Evolutionary conservation across 2,113 vertebrate species (phyloP), one percentile per base, ranked within the genome.

Genomic region (Stercorarius parasiticus): DNA sequence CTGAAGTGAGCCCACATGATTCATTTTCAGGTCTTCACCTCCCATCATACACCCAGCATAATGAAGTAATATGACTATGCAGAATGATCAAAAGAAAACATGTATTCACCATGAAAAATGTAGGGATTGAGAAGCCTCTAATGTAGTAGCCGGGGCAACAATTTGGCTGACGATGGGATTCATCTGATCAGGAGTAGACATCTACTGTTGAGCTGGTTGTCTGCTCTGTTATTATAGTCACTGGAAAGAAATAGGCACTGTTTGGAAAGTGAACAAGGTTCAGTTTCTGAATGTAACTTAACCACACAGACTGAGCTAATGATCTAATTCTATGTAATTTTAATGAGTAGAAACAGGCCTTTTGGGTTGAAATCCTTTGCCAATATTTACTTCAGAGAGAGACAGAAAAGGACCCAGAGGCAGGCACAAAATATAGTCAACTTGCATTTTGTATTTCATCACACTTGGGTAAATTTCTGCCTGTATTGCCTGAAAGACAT

Each of bases 161-260:
- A 49, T 95, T 89, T 95, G 76, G 29, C n/a, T 67, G 64, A 67
- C 12, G 9, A 53, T 45, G 32, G 38, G 38, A 42, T 94, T 82
- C 25, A 70, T 83, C 32, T 83, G 88, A 92, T 88, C 93, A 86
- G 80, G 64, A 74, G 77, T 15, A 95, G 89, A 95, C 89, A 96
- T 91, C 83, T 90, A 66, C 36, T 11, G 4, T 47, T 81, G 64
- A 92, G 38, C 22, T 82, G 30, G 21, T 62, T 84, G 89, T 92
- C 91, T 91, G n/a, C 86, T 90, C 34, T 83, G 17, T 80, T 59
- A 36, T 61, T 73, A 76, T 26, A 82, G 52, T 43, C 34, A 85
- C 32, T 87, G 49, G 61, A 85, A 84, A 64, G 84, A 87, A 94
- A 88, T 5, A 58, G 64, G 10, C 40, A 32, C 43, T 52, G 19